These are phyloP conservation scores for Xestia rhomboidea DNA, from an alignment of 2,888 invertebrate genomes.

Conservation along the genomic window DNA sequence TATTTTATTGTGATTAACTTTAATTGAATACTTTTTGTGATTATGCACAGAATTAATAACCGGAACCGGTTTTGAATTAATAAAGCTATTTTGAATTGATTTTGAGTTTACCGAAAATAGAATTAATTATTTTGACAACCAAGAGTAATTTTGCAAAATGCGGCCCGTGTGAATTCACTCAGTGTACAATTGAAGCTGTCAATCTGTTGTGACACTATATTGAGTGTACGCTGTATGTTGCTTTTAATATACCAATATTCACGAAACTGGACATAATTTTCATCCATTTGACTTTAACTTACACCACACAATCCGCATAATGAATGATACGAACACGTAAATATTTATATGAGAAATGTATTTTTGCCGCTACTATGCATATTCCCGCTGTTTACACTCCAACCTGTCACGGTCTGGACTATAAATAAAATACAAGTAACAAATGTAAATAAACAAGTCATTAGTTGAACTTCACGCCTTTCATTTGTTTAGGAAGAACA, in stretches of 20 bases:
- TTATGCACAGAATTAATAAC: too few species aligned
- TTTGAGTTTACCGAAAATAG: too few species aligned
- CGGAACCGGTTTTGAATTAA: too few species aligned
- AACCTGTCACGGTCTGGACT: slow-evolving; percentile 46
- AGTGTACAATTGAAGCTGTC: too few species aligned
- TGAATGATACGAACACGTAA: slow-evolving; percentile 62
- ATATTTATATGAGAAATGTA: slow-evolving; percentile 69
- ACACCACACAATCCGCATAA: slow-evolving; percentile 40
- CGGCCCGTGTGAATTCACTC: too few species aligned
- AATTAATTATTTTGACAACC: too few species aligned
- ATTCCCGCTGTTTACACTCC: slow-evolving; percentile 59
- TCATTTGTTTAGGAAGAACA: slow-evolving; percentile 15
- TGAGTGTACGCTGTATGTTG: too few species aligned
- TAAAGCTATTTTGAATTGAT: too few species aligned
- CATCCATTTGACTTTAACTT: slow-evolving; percentile 20
- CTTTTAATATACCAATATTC: background rate
- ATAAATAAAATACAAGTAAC: slow-evolving; percentile 52
- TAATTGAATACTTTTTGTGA: too few species aligned
- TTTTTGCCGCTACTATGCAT: slow-evolving; percentile 65
- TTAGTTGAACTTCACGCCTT: slow-evolving; percentile 33
- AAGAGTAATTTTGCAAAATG: too few species aligned
- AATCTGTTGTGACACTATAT: too few species aligned
- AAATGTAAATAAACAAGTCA: slow-evolving; percentile 41
- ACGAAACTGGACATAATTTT: background rate
- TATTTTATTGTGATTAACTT: too few species aligned